Evolutionary conservation across 2,888 invertebrate species (phyloP), one percentile per base, ranked within the genome.

Genomic region (Rhaphigaster nebulosa): DNA sequence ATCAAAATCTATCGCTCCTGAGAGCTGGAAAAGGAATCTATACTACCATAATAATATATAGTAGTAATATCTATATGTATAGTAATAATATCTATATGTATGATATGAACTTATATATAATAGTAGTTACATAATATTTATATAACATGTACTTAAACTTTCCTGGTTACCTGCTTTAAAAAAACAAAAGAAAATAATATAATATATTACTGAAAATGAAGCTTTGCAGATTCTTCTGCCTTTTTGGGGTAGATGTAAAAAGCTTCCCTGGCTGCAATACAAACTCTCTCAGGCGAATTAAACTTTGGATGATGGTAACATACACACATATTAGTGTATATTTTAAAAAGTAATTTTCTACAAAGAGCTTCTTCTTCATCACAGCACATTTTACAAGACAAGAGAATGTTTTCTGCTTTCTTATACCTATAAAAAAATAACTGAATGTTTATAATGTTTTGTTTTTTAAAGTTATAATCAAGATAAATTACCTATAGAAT

Each of bases 241-340:
- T 38, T 41, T 45, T 87, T 20, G 1, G 90, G 90, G 18, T 52
- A 15, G 34, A 80, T 70, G 41, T 52, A 38, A 18, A 70, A 70
- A 8, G 90, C 90, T 70, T 90, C 90, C 50, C 41, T 60, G 18
- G 88, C 90, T 26, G 56, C 70, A 50, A 88, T 29, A 56, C 90
- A 90, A 23, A 90, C 90, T 38, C 80, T 90, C 52, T 90, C 87
- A 41, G 90, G 90, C 29, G 52, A 34, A 23, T 88, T 90, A 18
- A 90, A n/a, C 56, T 88, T 90, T 18, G 90, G 80, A 84, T 84
- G 29, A 38, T 90, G 88, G 34, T 88, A 90, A 52, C 90, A 90
- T 50, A 90, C 52, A 76, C 90, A 90, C 70, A 70, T 60, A 54
- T 90, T 90, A n/a, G 34, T 41, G 29, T 88, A 90, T 60, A 88